Conservation (phyloP, 2,797 vertebrate genomes). For the Pygocentrus nattereri region DNA sequence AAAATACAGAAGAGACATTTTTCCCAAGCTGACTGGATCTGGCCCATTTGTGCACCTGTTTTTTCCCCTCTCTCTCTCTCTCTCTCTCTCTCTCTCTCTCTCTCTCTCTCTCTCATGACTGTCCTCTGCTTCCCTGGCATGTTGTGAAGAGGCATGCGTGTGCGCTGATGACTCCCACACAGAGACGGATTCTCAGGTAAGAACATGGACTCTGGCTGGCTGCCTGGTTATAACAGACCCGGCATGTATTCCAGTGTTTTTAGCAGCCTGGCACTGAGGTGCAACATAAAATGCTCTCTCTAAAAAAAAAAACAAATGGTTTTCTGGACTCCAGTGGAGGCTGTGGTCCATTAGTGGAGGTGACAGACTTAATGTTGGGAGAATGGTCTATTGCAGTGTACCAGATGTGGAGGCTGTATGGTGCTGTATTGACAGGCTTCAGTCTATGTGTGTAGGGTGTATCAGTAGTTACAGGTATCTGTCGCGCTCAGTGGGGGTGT, state of each 20-base stretch:
- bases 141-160: conserved; percentile 76
- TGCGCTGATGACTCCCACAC: conserved; percentile 80
- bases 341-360: background rate
- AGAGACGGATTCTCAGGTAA: conserved; percentile 78
- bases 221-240: background rate
- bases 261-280: background rate
- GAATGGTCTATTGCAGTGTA: conserved; percentile 3
- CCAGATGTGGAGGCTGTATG: conserved; percentile 1
- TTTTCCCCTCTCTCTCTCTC: conserved; percentile 57
- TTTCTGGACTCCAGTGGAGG: background rate
- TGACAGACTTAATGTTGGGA: background rate
- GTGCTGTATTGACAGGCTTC: conserved; percentile 6
- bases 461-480: conserved; percentile 43
- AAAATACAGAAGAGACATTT: conserved; percentile 18
- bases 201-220: conserved; percentile 49
- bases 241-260: background rate
- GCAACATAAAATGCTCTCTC: background rate
- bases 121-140: conserved; percentile 70
- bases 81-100: conserved; percentile 46
- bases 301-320: background rate
- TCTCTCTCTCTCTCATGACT: conserved; percentile 47
- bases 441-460: conserved; percentile 12
- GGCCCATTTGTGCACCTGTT: conserved; percentile 51
- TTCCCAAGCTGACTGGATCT: conserved; percentile 73
- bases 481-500: conserved; percentile 21